Percentiles rank a stretch among this genome's conserved stretches.
phyloP scores from a whole-genome alignment of 2,797 vertebrate genomes.

The Acanthornis magna region DNA sequence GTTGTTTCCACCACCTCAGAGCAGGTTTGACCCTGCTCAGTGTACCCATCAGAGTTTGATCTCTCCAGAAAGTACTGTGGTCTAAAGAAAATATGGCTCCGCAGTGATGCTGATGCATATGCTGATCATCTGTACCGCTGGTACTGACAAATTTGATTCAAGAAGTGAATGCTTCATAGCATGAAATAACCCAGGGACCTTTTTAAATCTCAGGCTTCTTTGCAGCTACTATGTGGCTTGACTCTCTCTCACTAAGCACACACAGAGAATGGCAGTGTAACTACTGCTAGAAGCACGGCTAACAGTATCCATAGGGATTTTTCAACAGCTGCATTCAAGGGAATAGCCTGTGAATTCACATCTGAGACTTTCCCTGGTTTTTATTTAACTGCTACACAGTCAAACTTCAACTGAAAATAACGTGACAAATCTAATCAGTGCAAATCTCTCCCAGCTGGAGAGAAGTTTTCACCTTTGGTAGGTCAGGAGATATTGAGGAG shows the following conservation, averaged over 20 bases:
- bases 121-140: background rate
- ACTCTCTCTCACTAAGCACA: conserved; percentile 10
- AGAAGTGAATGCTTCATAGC: conserved; percentile 34
- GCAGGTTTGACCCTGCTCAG: conserved; percentile 7
- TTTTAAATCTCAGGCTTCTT: conserved; percentile 20
- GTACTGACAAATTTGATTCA: conserved; percentile 21
- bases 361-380: background rate
- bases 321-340: background rate
- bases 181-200: conserved; percentile 27
- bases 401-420: background rate
- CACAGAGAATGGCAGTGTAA: conserved; percentile 2
- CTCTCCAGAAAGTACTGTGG: background rate
- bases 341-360: background rate
- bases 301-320: conserved; percentile 17
- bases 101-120: background rate
- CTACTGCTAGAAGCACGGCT: background rate
- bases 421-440: background rate
- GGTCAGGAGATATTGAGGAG: background rate
- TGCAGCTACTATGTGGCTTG: background rate
- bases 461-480: background rate
- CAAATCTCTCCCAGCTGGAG: background rate
- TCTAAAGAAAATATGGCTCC: background rate
- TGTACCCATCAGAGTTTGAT: background rate
- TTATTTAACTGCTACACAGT: conserved; percentile 18
- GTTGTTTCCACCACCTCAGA: conserved; percentile 20